phyloP scores from a whole-genome alignment of 2,797 vertebrate species.

The Telmatherina bonti region DNA sequence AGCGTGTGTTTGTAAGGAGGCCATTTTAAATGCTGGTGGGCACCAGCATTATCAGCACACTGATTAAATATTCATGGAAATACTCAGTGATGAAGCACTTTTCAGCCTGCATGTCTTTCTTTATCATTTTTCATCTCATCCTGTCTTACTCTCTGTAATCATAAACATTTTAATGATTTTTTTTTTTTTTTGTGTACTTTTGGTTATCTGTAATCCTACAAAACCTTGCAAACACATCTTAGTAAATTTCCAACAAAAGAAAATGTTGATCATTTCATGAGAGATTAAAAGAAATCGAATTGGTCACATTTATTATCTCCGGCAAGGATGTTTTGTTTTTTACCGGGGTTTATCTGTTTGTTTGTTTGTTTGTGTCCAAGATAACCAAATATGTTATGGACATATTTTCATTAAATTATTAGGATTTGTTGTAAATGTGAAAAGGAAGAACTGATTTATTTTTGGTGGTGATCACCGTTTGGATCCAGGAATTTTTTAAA shows the following conservation, averaged over 20 bases:
- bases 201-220: background rate
- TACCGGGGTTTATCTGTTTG: too few relatives aligned
- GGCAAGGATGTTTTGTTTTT: too few relatives aligned
- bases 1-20: constrained; percentile 41
- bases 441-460: too few relatives aligned
- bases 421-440: too few relatives aligned
- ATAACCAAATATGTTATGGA: too few relatives aligned
- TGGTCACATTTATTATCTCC: constrained; percentile 44
- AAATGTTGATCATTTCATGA: constrained; percentile 5
- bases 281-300: constrained; percentile 44
- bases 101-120: constrained; percentile 33
- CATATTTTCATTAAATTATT: too few relatives aligned
- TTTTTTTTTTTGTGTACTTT: background rate
- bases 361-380: too few relatives aligned
- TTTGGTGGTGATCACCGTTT: too few relatives aligned
- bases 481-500: too few relatives aligned
- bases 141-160: constrained; percentile 4
- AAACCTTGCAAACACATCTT: background rate
- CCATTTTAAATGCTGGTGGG: constrained; percentile 69
- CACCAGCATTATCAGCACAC: constrained; percentile 47
- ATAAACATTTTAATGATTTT: background rate
- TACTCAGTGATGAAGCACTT: constrained; percentile 57
- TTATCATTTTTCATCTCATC: constrained; percentile 13
- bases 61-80: constrained; percentile 70
- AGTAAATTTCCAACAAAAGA: background rate